Evolutionary conservation across 2,888 invertebrate genomes (phyloP).

Genomic region (Troides aeacus): DNA sequence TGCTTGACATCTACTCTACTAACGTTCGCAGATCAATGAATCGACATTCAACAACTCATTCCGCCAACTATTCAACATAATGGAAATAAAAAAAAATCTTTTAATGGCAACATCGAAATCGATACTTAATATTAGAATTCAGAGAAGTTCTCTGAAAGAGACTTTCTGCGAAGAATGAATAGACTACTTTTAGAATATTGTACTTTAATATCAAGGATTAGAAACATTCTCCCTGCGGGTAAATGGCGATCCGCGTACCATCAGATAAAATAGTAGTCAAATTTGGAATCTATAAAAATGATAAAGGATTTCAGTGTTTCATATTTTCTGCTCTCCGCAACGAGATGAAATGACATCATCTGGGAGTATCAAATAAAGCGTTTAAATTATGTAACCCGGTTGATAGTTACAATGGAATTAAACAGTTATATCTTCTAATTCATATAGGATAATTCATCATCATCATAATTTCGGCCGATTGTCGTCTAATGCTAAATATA

Average conservation of each 20-base stretch:
- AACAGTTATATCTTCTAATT: slow-evolving; percentile 13
- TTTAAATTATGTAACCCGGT: slow-evolving; percentile 28
- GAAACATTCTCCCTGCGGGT: too few relatives aligned
- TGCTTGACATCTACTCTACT: slow-evolving; percentile 42
- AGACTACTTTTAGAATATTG: too few relatives aligned
- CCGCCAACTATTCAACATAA: not conserved
- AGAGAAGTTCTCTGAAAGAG: not conserved
- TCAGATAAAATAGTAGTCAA: too few relatives aligned
- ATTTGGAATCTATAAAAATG: not conserved
- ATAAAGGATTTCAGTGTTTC: slow-evolving; percentile 13
- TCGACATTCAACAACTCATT: slow-evolving; percentile 28
- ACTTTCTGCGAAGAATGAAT: too few relatives aligned
- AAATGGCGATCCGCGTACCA: too few relatives aligned
- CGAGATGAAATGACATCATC: slow-evolving; percentile 27
- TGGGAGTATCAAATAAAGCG: slow-evolving; percentile 23
- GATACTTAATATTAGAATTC: not conserved
- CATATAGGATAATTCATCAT: not conserved
- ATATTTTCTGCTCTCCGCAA: not conserved
- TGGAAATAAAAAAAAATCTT: too few relatives aligned
- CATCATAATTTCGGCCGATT: too few relatives aligned
- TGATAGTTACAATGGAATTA: slow-evolving; percentile 3
- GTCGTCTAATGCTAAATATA: too few relatives aligned
- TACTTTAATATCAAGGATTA: too few relatives aligned
- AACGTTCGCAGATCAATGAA: slow-evolving; percentile 39
- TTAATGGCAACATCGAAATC: too few relatives aligned